Conservation (phyloP, 2,797 vertebrate species). For the Aselliscus stoliczkanus region DNA sequence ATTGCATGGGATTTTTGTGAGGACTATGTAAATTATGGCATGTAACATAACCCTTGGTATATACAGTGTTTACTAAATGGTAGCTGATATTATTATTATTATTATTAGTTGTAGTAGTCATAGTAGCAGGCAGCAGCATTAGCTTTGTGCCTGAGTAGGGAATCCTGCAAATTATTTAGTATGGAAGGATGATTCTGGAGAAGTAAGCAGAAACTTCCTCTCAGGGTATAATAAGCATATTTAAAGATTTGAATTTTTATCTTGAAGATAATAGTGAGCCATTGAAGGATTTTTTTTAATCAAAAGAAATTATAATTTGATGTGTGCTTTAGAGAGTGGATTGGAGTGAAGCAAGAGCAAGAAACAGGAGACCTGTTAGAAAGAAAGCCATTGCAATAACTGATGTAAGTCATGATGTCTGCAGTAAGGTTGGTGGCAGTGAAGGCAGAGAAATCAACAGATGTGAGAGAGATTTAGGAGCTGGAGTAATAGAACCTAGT, state of each 20-base stretch:
- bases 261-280: neutral
- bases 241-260: slow-evolving; percentile 4
- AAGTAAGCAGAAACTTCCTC: neutral
- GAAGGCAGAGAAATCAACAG: neutral
- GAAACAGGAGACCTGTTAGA: neutral
- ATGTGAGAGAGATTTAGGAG: neutral
- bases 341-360: neutral
- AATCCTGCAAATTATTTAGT: neutral
- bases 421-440: neutral
- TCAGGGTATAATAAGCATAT: neutral
- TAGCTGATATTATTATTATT: neutral
- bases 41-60: neutral
- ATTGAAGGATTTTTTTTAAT: neutral
- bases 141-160: neutral
- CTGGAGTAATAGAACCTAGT: neutral
- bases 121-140: neutral
- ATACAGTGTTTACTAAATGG: neutral
- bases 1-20: neutral
- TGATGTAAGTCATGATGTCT: neutral
- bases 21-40: neutral
- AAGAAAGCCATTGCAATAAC: neutral
- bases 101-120: neutral
- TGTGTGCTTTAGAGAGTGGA: neutral
- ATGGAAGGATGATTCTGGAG: neutral
- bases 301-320: neutral